Evolutionary conservation across 37 sponge, comb jelly and placozoan species (phyloP), one percentile per base, ranked within the genome.

Genomic region (Agelas oroides): DNA sequence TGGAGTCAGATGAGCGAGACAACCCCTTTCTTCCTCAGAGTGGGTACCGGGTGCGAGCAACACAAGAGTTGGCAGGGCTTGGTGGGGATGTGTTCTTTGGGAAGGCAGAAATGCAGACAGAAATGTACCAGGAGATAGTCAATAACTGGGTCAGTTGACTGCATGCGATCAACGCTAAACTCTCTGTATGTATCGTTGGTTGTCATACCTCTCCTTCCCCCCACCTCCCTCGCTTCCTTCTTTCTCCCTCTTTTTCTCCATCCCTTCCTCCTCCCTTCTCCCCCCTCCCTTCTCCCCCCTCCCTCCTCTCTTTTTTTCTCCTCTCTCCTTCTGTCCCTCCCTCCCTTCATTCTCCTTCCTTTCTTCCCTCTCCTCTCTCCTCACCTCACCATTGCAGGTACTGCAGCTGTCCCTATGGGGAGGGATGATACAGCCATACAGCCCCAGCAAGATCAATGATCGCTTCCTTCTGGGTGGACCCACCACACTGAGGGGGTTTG

Each of bases 391-490:
- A 38, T 19, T 71, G 12, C 46, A 92, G 89, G 83, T 86, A 0
- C 27, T 80, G 2, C 76, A 83, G 1, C 27, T 85, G 16, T 73
- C 90, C 5, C 16, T 93, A 31, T 93, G 93, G 93, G 77, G 86
- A 13, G 93, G 93, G 28, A 0, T 80, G 32, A 55, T 93, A 59
- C 70, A 55, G 19, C 83, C 93, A 1, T 76, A 77, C 61, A 65
- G 52, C 23, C 75, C 73, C 15, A 70, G 58, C 73, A 59, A 76
- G 17, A 81, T 93, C 61, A 82, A 81, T 53, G 93, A 93, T 53
- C 40, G 78, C 14, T 96, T 96, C 77, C 78, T 93, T 32, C 89
- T 96, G 0, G 96, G 96, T 8, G 96, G 96, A 3, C 63, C 92
- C 2, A 85, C 91, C 25, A 83, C 96, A 1, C 73, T 96, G 59